Evolutionary conservation across 2,113 vertebrate genomes (phyloP).

Genomic region (Rissa tridactyla): DNA sequence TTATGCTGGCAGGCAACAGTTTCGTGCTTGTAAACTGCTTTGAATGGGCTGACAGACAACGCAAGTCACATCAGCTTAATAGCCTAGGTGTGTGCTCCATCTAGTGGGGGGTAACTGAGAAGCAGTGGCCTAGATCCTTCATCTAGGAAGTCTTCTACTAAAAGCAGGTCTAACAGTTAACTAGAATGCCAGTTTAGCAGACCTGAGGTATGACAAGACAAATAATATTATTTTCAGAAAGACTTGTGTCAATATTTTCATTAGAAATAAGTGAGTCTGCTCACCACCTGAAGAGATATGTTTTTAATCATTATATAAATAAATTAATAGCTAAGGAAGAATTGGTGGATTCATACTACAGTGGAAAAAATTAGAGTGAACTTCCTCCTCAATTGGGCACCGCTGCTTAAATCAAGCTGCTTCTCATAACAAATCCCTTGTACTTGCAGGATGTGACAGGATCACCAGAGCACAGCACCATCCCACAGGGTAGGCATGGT

Average conservation of each 20-base stretch:
- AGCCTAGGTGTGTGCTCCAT: background rate
- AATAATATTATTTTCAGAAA: background rate
- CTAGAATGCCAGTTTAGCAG: background rate
- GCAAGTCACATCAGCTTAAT: background rate
- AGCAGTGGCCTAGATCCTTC: background rate
- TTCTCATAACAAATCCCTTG: background rate
- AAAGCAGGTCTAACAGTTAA: background rate
- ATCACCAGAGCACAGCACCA: background rate
- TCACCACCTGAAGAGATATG: background rate
- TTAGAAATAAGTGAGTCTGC: background rate
- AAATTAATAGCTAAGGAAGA: background rate
- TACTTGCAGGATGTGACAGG: fast-evolving
- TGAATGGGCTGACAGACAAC: background rate
- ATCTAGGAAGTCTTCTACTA: background rate
- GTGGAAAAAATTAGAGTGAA: background rate
- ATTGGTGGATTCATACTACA: background rate
- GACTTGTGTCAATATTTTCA: background rate
- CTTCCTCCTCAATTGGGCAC: background rate
- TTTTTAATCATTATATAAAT: background rate
- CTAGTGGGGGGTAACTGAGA: background rate
- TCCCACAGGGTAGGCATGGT: background rate
- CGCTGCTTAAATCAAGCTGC: background rate
- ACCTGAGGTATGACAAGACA: background rate
- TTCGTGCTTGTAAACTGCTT: background rate
- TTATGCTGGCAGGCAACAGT: background rate